These are phyloP conservation scores for Cremastinae sp. DNA, from an alignment of 2,888 invertebrate genomes.

Conservation along the genomic window DNA sequence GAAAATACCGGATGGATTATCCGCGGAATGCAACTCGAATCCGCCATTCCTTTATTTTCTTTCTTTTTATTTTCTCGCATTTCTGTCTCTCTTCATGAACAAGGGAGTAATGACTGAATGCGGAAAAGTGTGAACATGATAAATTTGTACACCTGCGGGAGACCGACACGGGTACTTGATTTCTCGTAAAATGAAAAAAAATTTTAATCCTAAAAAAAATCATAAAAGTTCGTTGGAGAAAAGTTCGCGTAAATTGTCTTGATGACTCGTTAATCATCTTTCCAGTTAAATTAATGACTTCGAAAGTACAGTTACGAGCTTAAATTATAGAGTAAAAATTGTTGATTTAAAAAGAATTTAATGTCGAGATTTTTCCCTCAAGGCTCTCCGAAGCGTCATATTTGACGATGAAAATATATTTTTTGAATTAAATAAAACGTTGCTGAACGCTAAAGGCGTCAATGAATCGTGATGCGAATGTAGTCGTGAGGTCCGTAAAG, in stretches of 20 bases:
- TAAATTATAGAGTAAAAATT: no score
- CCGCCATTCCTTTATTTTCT: constrained; percentile 2
- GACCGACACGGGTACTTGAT: constrained; percentile 29
- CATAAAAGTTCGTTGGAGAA: not conserved
- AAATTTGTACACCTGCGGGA: constrained; percentile 10
- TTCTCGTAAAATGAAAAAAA: constrained; percentile 16
- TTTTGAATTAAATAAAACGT: constrained; percentile 65
- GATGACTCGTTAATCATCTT: constrained; percentile 1
- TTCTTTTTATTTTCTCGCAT: not conserved
- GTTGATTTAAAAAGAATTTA: no score
- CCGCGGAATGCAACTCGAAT: constrained; percentile 48
- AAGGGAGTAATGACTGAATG: constrained; percentile 4
- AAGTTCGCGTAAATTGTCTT: constrained; percentile 3
- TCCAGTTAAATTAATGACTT: not conserved
- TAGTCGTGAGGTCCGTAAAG: no score
- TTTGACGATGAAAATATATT: constrained; percentile 58
- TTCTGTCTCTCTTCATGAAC: constrained; percentile 16
- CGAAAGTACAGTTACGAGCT: not conserved
- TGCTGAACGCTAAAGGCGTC: no score
- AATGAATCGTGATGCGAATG: constrained; percentile 68
- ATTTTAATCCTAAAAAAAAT: constrained; percentile 13
- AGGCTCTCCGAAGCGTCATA: constrained; percentile 67
- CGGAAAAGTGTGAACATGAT: constrained; percentile 10
- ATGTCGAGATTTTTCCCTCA: no score
- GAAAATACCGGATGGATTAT: constrained; percentile 55